Conservation (phyloP, 2,113 vertebrate genomes). For the Muntiacus muntjak region DNA sequence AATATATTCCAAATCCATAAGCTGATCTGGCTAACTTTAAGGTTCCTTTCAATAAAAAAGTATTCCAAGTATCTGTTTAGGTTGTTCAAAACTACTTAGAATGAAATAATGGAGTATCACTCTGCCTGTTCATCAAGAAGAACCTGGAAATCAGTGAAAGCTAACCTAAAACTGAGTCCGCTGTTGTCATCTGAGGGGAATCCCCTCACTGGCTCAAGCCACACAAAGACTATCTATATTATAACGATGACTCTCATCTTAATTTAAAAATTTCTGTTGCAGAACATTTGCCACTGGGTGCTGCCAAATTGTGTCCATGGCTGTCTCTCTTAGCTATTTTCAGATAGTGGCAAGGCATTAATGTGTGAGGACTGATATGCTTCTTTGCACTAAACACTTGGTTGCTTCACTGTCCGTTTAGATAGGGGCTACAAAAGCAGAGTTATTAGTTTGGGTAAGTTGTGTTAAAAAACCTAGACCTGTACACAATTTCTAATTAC, state of each 20-base stretch:
- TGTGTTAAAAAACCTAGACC: background rate
- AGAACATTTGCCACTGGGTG: constrained; percentile 7
- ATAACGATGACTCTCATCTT: constrained; percentile 16
- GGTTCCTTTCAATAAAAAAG: background rate
- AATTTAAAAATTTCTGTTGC: constrained; percentile 21
- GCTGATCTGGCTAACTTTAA: background rate
- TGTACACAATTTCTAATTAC: constrained; percentile 16
- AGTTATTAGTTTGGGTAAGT: background rate
- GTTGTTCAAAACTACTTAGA: background rate
- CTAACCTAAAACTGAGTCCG: background rate
- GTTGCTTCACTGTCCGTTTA: background rate
- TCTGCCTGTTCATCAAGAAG: background rate
- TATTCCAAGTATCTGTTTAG: background rate
- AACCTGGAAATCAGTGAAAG: background rate
- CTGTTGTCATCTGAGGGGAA: background rate
- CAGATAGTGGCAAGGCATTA: constrained; percentile 2
- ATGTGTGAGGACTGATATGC: background rate
- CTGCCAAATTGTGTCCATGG: background rate
- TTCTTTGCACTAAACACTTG: background rate
- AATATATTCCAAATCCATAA: background rate
- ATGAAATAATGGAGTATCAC: background rate
- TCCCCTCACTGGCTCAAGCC: background rate
- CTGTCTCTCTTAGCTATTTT: constrained; percentile 5
- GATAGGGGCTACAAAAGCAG: background rate
- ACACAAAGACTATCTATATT: background rate